A percentile compares a stretch with the other conserved stretches of the same genome.
Conservation (phyloP, 2,888 invertebrate species). For the Polymixis flavicincta region DNA sequence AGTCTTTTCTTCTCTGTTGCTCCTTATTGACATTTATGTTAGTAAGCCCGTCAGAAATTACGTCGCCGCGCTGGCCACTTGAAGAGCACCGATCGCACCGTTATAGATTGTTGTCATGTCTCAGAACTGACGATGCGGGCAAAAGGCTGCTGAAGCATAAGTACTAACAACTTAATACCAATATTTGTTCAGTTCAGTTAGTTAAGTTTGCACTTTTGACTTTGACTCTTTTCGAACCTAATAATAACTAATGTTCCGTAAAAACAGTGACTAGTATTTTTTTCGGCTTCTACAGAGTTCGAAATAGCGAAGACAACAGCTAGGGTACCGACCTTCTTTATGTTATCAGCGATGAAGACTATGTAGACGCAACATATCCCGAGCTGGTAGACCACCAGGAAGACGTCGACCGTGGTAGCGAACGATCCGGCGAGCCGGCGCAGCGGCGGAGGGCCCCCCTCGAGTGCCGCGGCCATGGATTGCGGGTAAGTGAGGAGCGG, state of each 20-base stretch:
- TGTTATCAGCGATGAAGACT: conserved; percentile 96
- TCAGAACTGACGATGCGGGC: not conserved
- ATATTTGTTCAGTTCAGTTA: not conserved
- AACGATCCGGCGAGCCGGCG: conserved; percentile 91
- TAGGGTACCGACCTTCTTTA: conserved; percentile 91
- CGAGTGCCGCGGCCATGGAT: conserved; percentile 95
- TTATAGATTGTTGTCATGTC: not conserved
- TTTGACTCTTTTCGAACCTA: not conserved
- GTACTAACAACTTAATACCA: too few relatives aligned
- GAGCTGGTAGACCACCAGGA: conserved; percentile 95
- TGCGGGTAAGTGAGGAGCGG: conserved; percentile 96
- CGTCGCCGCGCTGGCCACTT: not conserved
- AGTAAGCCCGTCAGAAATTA: not conserved
- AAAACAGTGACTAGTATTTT: not conserved
- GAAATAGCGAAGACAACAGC: not conserved
- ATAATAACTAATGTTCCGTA: not conserved
- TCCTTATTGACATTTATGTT: not conserved
- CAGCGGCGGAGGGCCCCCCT: conserved; percentile 93
- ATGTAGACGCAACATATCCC: conserved; percentile 99
- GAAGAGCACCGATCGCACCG: not conserved
- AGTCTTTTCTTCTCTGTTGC: not conserved
- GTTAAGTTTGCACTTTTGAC: not conserved
- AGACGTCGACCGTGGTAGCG: conserved; percentile 92
- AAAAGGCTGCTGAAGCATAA: too few relatives aligned
- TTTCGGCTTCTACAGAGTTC: not conserved